These are phyloP conservation scores for Galbula dea DNA, from an alignment of 2,113 vertebrate genomes.

Conservation along the genomic window DNA sequence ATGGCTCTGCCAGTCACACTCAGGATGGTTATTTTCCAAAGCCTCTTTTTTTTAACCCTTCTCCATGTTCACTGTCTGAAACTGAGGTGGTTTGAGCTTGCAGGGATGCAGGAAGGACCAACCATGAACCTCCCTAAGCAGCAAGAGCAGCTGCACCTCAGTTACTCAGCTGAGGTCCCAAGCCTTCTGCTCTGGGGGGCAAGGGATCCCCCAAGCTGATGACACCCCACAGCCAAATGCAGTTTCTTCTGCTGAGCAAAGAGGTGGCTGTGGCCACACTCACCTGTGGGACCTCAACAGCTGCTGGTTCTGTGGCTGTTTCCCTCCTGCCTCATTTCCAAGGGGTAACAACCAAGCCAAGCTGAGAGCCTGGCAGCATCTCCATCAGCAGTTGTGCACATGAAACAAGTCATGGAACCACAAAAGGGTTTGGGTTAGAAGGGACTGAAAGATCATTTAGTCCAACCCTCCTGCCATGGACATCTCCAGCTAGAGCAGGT, in stretches of 20 bases:
- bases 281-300: not conserved
- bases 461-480: too few species aligned
- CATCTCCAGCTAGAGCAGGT: too few species aligned
- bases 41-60: not conserved
- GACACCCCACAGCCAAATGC: not conserved
- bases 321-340: not conserved
- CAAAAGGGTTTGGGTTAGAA: not conserved
- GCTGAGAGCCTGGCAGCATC: accelerated
- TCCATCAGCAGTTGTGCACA: not conserved
- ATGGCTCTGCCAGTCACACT: accelerated
- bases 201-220: not conserved
- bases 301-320: not conserved
- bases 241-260: not conserved
- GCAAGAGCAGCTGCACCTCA: not conserved
- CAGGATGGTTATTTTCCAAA: not conserved
- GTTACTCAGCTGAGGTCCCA: accelerated
- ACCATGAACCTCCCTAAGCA: not conserved
- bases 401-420: not conserved
- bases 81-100: too few species aligned
- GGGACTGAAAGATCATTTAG: too few species aligned
- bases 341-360: not conserved
- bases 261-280: not conserved
- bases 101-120: not conserved
- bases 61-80: not conserved
- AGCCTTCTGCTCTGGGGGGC: not conserved